Evolutionary conservation across 2,888 invertebrate genomes (phyloP), one percentile per base, ranked within the genome.

Genomic region (Calameuta idolon): DNA sequence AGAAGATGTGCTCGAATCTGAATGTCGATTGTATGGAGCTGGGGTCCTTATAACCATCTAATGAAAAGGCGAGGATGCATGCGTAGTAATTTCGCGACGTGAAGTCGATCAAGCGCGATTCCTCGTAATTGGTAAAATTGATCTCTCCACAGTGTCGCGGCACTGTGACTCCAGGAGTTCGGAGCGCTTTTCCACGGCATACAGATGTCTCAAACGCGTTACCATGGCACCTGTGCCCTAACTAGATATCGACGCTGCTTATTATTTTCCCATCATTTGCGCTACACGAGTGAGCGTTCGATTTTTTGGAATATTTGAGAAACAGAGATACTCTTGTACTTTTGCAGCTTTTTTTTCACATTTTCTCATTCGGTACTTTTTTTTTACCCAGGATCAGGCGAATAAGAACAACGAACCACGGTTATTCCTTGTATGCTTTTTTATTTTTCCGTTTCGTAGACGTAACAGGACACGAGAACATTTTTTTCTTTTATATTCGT

Each of bases 41-140:
- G 1, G 55, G 2, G 2, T 55, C 23, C 55, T 55, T 55, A 55
- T 55, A 55, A 55, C 15, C 23, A 23, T 55, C 81, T 83, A 80
- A 77, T 81, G 79, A 77, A 76, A 71, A 55, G 34, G 75, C 71
- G 77, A 31, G 69, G 79, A 80, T 77, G 80, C 79, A 74, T 79
- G 79, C 81, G 79, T 81, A 74, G 76, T 82, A 81, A 85, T 86
- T 85, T 86, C 83, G 83, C 82, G 80, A 81, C 81, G 84, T 84
- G 83, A 81, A 85, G 82, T 82, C 86, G 85, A 84, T 84, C 85
- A 84, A 80, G 82, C 86, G 87, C 85, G 84, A 85, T 85, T 86
- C 81, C 83, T 84, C 82, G 85, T 87, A 87, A 87, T 87, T 87
- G 87, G 85, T 85, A 86, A 81, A 81, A 83, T 83, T 82, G 82